A percentile compares a stretch with the other conserved stretches of the same genome.
Evolutionary conservation across 2,888 invertebrate species (phyloP).

Genomic region (Fragum sueziense): DNA sequence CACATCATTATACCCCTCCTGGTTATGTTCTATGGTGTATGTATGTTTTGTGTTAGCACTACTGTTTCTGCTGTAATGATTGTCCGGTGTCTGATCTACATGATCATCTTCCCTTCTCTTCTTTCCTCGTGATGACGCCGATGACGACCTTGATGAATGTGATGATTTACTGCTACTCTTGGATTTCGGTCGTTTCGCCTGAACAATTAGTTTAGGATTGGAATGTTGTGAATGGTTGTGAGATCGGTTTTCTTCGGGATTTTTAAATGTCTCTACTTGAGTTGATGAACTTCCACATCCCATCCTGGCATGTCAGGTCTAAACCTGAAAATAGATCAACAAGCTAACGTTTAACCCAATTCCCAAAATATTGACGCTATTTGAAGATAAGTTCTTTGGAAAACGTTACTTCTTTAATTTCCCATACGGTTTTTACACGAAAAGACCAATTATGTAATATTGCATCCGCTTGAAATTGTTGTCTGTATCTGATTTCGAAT

Average conservation of each 20-base stretch:
- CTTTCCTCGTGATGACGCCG: conserved; percentile 5
- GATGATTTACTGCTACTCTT: neutral
- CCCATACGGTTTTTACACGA: too few relatives aligned
- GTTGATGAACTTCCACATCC: conserved; percentile 50
- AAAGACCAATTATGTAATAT: too few relatives aligned
- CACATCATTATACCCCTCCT: neutral
- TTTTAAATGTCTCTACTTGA: conserved; percentile 23
- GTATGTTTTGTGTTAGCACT: conserved; percentile 34
- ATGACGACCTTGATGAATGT: conserved; percentile 3
- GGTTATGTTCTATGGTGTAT: conserved; percentile 17
- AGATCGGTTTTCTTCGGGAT: conserved; percentile 24
- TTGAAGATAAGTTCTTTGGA: too few relatives aligned
- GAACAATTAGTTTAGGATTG: neutral
- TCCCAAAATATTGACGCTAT: too few relatives aligned
- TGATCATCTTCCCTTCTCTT: neutral
- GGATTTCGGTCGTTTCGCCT: neutral
- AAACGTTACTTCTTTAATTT: too few relatives aligned
- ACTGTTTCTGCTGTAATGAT: conserved; percentile 13
- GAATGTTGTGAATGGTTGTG: neutral
- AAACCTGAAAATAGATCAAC: too few relatives aligned
- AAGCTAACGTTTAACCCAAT: too few relatives aligned
- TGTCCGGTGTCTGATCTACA: neutral
- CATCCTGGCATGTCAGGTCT: conserved; percentile 31
- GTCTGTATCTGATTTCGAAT: too few relatives aligned
- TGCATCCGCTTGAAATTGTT: too few relatives aligned